phyloP scores from a whole-genome alignment of 2,888 invertebrate genomes.

The Dugesia japonica region DNA sequence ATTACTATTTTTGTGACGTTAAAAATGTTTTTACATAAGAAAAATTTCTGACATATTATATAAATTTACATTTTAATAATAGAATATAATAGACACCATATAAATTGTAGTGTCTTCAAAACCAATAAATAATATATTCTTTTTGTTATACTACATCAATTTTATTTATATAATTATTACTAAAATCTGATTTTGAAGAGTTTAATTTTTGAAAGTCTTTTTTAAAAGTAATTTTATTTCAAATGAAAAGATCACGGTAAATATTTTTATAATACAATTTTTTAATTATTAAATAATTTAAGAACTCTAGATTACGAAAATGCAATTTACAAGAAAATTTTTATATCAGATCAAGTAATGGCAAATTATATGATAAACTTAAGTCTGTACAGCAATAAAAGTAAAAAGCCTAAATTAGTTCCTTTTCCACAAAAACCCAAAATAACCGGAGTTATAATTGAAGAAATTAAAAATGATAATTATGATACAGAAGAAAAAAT shows the following conservation, averaged over 20 bases:
- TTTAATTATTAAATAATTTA: background rate
- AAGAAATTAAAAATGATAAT: background rate
- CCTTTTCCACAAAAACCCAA: background rate
- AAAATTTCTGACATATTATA: no score
- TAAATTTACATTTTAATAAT: no score
- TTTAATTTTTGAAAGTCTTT: no score
- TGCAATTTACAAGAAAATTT: background rate
- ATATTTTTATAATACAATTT: background rate
- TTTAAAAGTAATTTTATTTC: no score
- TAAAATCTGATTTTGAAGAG: no score
- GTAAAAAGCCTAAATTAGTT: background rate
- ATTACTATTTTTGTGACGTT: no score
- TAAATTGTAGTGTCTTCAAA: no score
- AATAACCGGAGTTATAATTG: background rate
- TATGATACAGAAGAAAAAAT: background rate
- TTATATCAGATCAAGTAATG: background rate
- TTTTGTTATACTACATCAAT: no score
- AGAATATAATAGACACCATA: no score
- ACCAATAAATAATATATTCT: no score
- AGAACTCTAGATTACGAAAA: background rate
- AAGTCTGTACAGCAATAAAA: background rate
- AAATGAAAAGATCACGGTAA: constrained; percentile 20
- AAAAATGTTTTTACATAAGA: no score
- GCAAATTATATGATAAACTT: background rate
- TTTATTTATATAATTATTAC: no score